Evolutionary conservation across 1,140 invertebrate species (phyloP).

Genomic region (Leptinotarsa defecta): DNA sequence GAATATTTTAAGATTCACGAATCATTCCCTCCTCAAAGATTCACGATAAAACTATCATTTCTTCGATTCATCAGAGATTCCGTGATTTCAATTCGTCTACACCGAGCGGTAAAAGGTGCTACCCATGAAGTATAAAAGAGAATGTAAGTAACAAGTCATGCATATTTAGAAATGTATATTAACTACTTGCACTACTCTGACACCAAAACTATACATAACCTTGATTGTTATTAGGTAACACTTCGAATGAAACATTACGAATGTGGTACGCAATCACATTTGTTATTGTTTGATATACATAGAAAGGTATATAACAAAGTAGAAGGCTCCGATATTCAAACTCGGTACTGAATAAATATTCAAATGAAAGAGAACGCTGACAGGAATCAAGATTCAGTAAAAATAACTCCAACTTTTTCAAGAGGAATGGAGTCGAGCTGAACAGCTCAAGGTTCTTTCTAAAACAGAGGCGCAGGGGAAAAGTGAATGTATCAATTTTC

Average conservation of each 20-base stretch:
- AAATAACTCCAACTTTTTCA: constrained; percentile 43
- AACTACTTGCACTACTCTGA: constrained; percentile 38
- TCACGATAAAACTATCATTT: background rate
- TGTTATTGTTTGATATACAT: constrained; percentile 40
- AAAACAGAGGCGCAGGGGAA: constrained; percentile 38
- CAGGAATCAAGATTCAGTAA: constrained; percentile 40
- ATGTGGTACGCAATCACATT: constrained; percentile 32
- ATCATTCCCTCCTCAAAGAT: no score
- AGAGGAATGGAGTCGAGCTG: constrained; percentile 44
- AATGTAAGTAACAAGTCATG: constrained; percentile 28
- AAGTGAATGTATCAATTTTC: no score
- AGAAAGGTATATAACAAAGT: constrained; percentile 41
- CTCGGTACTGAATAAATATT: constrained; percentile 45
- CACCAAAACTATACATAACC: constrained; percentile 42
- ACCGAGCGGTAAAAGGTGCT: background rate
- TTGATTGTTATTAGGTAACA: constrained; percentile 46
- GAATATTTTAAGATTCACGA: no score
- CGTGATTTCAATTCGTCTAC: background rate
- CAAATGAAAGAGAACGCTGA: constrained; percentile 46
- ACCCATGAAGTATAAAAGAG: constrained; percentile 25
- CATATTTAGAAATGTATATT: constrained; percentile 37
- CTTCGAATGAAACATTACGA: constrained; percentile 38
- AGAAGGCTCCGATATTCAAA: constrained; percentile 45
- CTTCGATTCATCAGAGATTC: background rate
- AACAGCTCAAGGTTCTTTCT: constrained; percentile 48